Evolutionary conservation across 2,888 invertebrate genomes (phyloP).

Genomic region (Patella ulyssiponensis): DNA sequence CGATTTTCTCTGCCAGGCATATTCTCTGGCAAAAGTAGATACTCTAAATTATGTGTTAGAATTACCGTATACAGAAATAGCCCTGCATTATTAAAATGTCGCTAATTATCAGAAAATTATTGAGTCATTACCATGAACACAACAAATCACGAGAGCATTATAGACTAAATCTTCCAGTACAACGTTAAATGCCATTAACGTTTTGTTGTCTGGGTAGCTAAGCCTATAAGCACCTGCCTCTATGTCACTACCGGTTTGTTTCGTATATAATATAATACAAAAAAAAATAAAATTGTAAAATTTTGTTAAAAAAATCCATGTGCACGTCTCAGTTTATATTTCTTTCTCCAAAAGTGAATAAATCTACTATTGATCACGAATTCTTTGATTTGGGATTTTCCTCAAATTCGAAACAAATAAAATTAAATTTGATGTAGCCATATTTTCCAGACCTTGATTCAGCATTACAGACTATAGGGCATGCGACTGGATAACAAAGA

Average conservation of each 20-base stretch:
- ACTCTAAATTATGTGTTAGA: too few relatives aligned
- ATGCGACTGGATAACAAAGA: background rate
- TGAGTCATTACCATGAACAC: conserved; percentile 10
- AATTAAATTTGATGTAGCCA: too few relatives aligned
- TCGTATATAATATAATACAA: background rate
- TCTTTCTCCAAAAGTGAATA: too few relatives aligned
- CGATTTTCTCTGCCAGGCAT: background rate
- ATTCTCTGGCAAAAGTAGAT: background rate
- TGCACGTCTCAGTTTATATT: too few relatives aligned
- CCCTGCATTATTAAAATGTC: too few relatives aligned
- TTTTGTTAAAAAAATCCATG: too few relatives aligned
- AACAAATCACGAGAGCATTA: conserved; percentile 9
- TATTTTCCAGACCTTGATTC: too few relatives aligned
- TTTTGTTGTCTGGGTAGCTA: background rate
- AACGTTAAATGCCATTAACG: background rate
- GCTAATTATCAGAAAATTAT: background rate
- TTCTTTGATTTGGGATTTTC: too few relatives aligned
- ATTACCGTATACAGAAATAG: too few relatives aligned
- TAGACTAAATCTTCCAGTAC: background rate
- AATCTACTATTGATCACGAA: too few relatives aligned
- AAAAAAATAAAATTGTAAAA: background rate
- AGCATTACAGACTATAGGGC: too few relatives aligned
- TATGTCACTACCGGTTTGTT: background rate
- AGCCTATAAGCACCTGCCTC: background rate
- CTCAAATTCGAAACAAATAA: too few relatives aligned